These are phyloP conservation scores for Fundulus diaphanus DNA, from an alignment of 2,797 vertebrate species.

Conservation along the genomic window DNA sequence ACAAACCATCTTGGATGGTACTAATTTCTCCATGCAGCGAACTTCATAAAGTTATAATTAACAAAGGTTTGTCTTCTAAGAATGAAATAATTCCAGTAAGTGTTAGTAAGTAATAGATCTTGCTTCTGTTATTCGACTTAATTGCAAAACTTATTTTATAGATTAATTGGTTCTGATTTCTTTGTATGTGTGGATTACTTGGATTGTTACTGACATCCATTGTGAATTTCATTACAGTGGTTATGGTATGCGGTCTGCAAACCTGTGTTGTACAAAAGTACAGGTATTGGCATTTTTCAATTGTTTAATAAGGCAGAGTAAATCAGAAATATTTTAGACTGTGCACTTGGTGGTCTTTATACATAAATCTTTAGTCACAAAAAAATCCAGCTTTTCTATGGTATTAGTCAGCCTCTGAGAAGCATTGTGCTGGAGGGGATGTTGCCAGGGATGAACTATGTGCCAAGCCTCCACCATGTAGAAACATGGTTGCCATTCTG, in stretches of 20 bases:
- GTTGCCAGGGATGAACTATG: conserved; percentile 1
- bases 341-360: background rate
- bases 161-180: background rate
- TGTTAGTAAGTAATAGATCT: background rate
- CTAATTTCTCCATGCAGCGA: background rate
- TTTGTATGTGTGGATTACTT: background rate
- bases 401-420: background rate
- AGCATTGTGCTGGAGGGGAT: background rate
- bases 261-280: background rate
- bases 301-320: background rate
- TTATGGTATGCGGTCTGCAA: background rate
- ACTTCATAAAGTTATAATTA: too few species aligned
- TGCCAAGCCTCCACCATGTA: background rate
- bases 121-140: background rate
- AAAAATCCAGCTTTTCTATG: background rate
- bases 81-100: background rate
- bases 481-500: conserved; percentile 29
- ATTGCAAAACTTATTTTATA: background rate
- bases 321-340: background rate
- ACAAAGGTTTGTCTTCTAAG: background rate
- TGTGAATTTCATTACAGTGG: background rate
- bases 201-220: background rate
- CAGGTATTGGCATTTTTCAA: background rate
- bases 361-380: background rate
- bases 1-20: too few species aligned